These are phyloP conservation scores for Pelochelys cantorii DNA, from an alignment of 2,797 vertebrate genomes.

Conservation along the genomic window DNA sequence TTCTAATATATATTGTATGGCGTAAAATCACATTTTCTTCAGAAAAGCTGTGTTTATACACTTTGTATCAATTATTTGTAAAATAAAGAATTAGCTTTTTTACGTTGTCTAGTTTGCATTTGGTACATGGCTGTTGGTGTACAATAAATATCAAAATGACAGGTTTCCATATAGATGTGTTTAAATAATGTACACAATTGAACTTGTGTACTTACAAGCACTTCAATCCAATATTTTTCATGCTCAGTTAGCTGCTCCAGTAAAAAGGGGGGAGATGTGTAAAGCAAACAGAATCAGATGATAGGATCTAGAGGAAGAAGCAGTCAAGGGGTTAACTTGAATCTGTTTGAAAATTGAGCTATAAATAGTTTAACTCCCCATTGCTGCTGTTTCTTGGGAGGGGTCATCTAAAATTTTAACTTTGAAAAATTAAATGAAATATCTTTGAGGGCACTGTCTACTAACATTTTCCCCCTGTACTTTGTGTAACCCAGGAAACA, in stretches of 20 bases:
- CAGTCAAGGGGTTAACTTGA: neutral
- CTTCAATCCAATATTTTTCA: neutral
- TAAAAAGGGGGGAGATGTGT: conserved; percentile 24
- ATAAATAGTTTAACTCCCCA: neutral
- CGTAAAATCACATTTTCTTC: neutral
- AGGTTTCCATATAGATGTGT: neutral
- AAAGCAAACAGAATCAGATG: conserved; percentile 21
- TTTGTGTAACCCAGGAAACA: neutral
- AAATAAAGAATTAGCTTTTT: conserved; percentile 28
- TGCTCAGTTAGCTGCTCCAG: conserved; percentile 25
- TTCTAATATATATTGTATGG: neutral
- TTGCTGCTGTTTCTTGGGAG: neutral
- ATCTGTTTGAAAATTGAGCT: neutral
- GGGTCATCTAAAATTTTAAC: neutral
- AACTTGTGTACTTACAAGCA: neutral
- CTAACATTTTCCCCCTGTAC: neutral
- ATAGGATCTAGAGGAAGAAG: conserved; percentile 13
- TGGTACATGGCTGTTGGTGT: conserved; percentile 38
- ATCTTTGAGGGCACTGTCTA: neutral
- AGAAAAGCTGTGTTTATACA: neutral
- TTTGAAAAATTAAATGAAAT: neutral
- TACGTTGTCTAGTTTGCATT: conserved; percentile 44
- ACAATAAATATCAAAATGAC: conserved; percentile 27
- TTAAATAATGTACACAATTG: neutral
- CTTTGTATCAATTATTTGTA: conserved; percentile 61